Base-by-base conservation (phyloP, 2,888 invertebrate species). In the Pachymerium ferrugineum region DNA sequence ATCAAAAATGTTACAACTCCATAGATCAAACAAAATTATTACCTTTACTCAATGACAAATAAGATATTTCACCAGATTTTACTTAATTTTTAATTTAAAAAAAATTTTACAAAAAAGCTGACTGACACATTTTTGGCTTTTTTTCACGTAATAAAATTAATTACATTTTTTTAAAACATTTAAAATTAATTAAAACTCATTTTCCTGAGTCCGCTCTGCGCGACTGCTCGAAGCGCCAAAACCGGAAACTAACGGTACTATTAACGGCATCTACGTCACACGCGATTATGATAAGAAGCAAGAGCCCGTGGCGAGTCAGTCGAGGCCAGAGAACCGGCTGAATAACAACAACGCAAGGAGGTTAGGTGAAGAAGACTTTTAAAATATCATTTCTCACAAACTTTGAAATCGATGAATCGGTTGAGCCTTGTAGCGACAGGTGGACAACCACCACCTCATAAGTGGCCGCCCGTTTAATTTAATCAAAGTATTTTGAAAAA, bases 271-370 rank as follows among this genome's bases (percentile, higher is more conserved):
- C 54, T 54, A 54, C 54, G 54, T 54, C 54, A 54, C 25, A 6
- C 22, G 5, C 54, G 25, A 25, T 54, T 54, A 54, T 54, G 54
- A 28, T 25, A 28, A 25, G 25, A 54, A 38, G 54, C 28, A 22
- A 54, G 28, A 54, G 54, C 54, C 54, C 54, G 25, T 54, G 54
- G 54, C 54, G 25, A 25, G 54, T 6, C 54, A 54, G 22, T 54
- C 54, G 54, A 54, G 54, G 54, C 54, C 54, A 54, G 54, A 54
- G 54, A 54, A 54, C 54, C 54, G 54, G 54, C 54, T 54, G 54
- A 25, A 28, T 25, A 25, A 28, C 54, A 54, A 28, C 25, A 16
- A 6, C 22, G 47, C 22, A 14, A 22, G 4, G 22, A 3, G 2
- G 28, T 22, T 22, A 22, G 54, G 8, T 22, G 54, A 54, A 54